Evolutionary conservation across 2,113 vertebrate species (phyloP), one percentile per base, ranked within the genome.

Genomic region (Montifringilla adamsi): DNA sequence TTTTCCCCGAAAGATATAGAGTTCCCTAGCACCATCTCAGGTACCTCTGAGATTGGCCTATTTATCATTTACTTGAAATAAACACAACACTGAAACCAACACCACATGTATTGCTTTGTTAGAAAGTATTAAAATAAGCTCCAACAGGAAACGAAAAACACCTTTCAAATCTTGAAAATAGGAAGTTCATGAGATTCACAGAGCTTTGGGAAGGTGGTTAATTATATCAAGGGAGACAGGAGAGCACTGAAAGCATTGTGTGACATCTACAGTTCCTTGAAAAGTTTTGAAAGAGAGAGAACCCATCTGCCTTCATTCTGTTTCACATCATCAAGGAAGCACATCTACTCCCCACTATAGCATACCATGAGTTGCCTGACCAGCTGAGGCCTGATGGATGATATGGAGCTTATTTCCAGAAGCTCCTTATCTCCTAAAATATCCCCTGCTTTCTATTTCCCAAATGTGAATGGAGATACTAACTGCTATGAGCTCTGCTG

Each of bases 291-390:
- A 80, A 81, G 43, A 84, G 2, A 90, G 47, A 84, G 2, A 92
- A 72, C 1, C 9, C 3, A 11, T 11, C 27, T 39, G 19, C 11
- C 24, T 72, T 85, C 27, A 22, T 56, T 83, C 30, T 59, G 35
- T 41, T 87, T 74, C 19, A 8, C 7, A 39, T 68, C 17, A 68
- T 21, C 27, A 73, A 55, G 19, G n/a, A 75, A 70, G 39, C 13
- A 9, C 5, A 44, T 41, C 19, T 44, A 1, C 15, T 31, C 6
- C 16, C 26, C 1, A 3, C 8, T 55, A 1, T 10, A 37, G 2
- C 20, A 46, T 13, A 44, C 17, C 3, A 12, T 0, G 2, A 41
- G 17, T 6, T 46, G 2, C 15, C 28, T 52, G 41, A 53, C 28
- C 37, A 79, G n/a, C 13, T 53, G 31, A 76, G 13, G 22, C 53